These are phyloP conservation scores for Margaritifera margaritifera DNA, from an alignment of 2,888 invertebrate genomes.

Conservation along the genomic window DNA sequence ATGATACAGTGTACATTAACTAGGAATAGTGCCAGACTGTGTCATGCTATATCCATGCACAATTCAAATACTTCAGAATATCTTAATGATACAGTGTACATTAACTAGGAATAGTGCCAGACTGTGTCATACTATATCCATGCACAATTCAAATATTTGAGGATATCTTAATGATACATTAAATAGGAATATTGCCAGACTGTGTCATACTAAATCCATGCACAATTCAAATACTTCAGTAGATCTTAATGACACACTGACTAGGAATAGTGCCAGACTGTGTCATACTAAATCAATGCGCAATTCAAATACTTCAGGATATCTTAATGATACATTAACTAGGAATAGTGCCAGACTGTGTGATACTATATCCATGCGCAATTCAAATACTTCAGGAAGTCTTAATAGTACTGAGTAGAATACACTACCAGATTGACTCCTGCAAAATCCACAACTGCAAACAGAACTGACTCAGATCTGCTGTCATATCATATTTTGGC, in stretches of 20 bases:
- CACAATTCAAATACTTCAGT: too few relatives aligned
- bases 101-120: neutral
- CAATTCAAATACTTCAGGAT: too few relatives aligned
- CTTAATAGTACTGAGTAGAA: conserved; percentile 1
- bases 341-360: neutral
- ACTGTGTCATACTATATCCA: too few relatives aligned
- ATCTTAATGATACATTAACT: conserved; percentile 1
- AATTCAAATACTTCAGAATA: neutral
- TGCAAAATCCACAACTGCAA: neutral
- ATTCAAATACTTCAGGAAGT: neutral
- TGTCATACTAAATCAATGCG: too few relatives aligned
- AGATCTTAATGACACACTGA: conserved; percentile 1
- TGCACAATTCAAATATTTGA: too few relatives aligned
- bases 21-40: neutral
- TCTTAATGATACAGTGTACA: conserved; percentile 1
- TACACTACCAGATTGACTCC: neutral
- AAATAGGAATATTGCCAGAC: neutral
- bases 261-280: neutral
- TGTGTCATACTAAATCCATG: too few relatives aligned
- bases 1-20: neutral
- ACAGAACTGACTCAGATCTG: conserved; percentile 6
- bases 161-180: neutral
- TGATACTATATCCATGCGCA: too few relatives aligned
- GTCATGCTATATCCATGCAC: too few relatives aligned
- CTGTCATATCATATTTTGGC: neutral